Evolutionary conservation across 2,888 invertebrate species (phyloP), one percentile per base, ranked within the genome.

Genomic region (Caenorhabditis sp.): DNA sequence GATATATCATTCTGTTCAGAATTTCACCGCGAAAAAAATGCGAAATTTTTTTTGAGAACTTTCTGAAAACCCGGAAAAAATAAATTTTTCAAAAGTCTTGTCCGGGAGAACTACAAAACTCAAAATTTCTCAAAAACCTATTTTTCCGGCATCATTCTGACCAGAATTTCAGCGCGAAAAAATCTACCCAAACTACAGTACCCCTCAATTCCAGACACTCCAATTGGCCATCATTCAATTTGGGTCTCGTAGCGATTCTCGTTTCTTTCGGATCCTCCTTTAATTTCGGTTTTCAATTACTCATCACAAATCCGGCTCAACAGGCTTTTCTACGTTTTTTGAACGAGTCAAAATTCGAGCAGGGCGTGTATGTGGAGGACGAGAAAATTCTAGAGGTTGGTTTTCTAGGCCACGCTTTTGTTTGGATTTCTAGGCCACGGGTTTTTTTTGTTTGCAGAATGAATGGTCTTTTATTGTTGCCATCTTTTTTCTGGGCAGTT

Each of bases 241-340:
- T 64, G 1, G 37, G 54, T 5, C 53, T 71, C 2, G 55, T 66
- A 31, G 66, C 70, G 0, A 19, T 63, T 8, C 19, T 71, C 0
- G 54, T 66, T 3, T 66, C 62, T 14, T 55, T 71, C 36, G 66
- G 66, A 17, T 62, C 66, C 36, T 62, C 66, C 0, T 71, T 71
- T 14, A 66, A 60, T 17, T 71, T 71, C 26, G 70, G 70, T 37
- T 71, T 71, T 10, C 70, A 71, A 31, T 31, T 71, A 5, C 37
- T 71, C 27, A 71, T 71, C 55, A 71, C 70, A 3, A 71, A 71
- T 71, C 70, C 70, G 21, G 70, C 70, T 4, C 66, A 71, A 50
- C 58, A 59, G 4, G 66, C 70, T 4, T 71, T 71, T 51, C 49
- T 71, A 12, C 37, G 54, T 17, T 71, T 71, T 62, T 37, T 71